phyloP scores from a whole-genome alignment of 2,797 vertebrate genomes.

The Loriculus beryllinus region DNA sequence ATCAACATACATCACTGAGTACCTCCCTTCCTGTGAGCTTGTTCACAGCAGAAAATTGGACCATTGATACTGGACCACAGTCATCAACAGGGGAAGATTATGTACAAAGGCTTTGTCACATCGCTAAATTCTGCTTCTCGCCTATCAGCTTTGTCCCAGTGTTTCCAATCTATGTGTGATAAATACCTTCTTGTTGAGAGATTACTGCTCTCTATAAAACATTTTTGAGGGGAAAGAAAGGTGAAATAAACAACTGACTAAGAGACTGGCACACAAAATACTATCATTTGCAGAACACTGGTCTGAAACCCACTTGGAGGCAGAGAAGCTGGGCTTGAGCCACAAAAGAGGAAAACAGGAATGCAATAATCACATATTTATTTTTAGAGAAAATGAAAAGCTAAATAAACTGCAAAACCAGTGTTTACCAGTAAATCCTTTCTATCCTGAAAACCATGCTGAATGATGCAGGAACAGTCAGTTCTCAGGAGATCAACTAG shows the following conservation, averaged over 20 bases:
- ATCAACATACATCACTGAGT: background rate
- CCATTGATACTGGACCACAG: background rate
- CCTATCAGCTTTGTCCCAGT: background rate
- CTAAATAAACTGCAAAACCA: background rate
- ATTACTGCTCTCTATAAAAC: slow-evolving; percentile 31
- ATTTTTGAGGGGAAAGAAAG: background rate
- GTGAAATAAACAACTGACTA: slow-evolving; percentile 21
- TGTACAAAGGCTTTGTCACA: background rate
- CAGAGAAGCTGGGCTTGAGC: background rate
- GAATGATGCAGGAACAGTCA: background rate
- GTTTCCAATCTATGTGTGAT: background rate
- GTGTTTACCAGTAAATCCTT: slow-evolving; percentile 2
- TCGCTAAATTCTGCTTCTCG: background rate
- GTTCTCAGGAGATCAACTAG: background rate
- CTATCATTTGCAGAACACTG: slow-evolving; percentile 41
- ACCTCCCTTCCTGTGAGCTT: background rate
- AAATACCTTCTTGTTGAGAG: slow-evolving; percentile 38
- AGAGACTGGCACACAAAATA: slow-evolving; percentile 54
- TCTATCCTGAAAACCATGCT: background rate
- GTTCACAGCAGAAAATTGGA: background rate
- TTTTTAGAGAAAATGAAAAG: slow-evolving; percentile 49
- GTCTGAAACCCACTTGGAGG: background rate
- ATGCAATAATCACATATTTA: background rate
- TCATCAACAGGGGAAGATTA: background rate
- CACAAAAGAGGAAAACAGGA: background rate